Evolutionary conservation across 1,140 invertebrate species (phyloP).

Genomic region (Coenobita brevimanus): DNA sequence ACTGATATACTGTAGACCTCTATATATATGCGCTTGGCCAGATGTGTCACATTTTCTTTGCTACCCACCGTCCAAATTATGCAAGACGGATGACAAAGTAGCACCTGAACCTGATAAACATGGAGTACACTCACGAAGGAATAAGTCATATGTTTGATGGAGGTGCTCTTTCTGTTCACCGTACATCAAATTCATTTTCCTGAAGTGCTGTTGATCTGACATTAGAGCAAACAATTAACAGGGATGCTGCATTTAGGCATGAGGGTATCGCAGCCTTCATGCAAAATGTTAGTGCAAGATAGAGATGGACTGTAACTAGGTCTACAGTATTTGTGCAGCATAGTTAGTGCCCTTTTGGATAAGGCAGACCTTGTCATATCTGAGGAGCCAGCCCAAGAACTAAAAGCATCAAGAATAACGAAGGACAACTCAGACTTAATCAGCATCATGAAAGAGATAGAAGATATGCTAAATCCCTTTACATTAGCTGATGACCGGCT

Average conservation of each 20-base stretch:
- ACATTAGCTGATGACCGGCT: background rate
- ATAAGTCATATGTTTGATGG: background rate
- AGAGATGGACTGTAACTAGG: background rate
- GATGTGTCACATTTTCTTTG: no score
- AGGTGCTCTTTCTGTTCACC: background rate
- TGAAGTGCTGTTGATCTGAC: background rate
- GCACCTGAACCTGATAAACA: background rate
- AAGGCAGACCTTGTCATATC: background rate
- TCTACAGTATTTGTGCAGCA: background rate
- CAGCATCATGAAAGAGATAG: background rate
- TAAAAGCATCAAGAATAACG: background rate
- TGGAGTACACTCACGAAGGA: background rate
- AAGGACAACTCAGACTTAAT: conserved; percentile 1
- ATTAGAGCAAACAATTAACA: no score
- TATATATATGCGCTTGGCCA: no score
- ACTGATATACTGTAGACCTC: no score
- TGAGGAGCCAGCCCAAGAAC: background rate
- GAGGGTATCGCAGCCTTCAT: no score
- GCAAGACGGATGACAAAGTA: background rate
- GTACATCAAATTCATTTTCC: background rate
- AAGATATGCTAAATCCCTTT: conserved; percentile 11
- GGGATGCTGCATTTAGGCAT: no score
- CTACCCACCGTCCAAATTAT: background rate
- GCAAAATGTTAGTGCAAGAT: no score
- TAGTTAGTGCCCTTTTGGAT: background rate